Base-by-base conservation (phyloP, 1,140 invertebrate genomes). In the Drosophila grimshawi region DNA sequence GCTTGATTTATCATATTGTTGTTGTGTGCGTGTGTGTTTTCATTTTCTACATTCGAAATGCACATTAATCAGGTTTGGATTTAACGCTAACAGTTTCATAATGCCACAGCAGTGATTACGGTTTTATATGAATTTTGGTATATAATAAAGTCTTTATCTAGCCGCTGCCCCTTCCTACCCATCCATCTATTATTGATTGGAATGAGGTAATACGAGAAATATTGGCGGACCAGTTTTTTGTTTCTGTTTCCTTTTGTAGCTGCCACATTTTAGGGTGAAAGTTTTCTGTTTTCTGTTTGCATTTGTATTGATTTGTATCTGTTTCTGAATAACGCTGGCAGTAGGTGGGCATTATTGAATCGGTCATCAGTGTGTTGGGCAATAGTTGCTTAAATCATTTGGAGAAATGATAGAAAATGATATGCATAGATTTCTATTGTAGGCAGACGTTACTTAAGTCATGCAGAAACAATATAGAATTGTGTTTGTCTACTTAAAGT, bases 221-320 rank as follows among this genome's bases (percentile, higher is more conserved):
- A 72, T 86, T 86, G 79, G 81, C 82, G 70, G 86, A 86, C 82
- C 82, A 86, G 80, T 83, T 83, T 81, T 53, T 60, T 67, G 33
- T 49, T 37, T 56, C 7, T 35, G 52, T 69, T 65, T 64, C 62
- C 62, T 41, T 76, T 73, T 39, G 59, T 43, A 33, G 32, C 55
- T 49, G 45, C 39, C 35, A 48, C 19, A 29, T 30, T 70, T 73
- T 65, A 49, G 75, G 82, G 82, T 81, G 82, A 86, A 86, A 86
- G 82, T 86, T 86, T 71, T 62, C 19, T 19, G 19, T 19, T 19
- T 19, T 57, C 35, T 35, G 46, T 68, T 56, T 51, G 49, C 77
- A 52, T 55, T 46, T 70, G 49, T 75, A 45, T 80, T 70, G 70
- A 80, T 80, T 56, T 52, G 55, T 62, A 43, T 56, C 10, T 56